Conservation (phyloP, 2,888 invertebrate species). For the Lacanobia wlatinum region DNA sequence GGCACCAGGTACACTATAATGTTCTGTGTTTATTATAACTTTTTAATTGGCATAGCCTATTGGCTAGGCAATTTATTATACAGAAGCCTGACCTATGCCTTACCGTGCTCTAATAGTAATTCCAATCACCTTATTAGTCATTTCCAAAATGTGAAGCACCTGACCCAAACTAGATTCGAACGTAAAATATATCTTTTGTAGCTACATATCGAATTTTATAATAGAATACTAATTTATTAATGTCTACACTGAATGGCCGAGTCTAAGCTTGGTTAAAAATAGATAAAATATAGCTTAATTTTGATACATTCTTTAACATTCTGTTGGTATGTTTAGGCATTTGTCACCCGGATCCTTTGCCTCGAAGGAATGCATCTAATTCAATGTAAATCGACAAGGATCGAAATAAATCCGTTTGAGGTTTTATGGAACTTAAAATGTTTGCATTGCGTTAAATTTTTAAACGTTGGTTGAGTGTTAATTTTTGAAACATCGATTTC, state of each 20-base stretch:
- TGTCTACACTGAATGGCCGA: constrained; percentile 19
- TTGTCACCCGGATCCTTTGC: constrained; percentile 44
- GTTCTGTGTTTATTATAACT: background rate
- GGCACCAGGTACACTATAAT: background rate
- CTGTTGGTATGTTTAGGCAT: constrained; percentile 7
- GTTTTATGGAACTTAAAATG: constrained; percentile 9
- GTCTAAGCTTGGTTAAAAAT: constrained; percentile 15
- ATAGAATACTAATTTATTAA: constrained; percentile 44
- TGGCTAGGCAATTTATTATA: background rate
- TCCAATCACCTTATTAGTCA: constrained; percentile 5
- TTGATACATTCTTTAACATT: constrained; percentile 27
- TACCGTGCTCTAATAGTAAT: background rate
- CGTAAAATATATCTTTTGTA: constrained; percentile 27
- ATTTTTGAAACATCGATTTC: constrained; percentile 42
- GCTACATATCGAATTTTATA: constrained; percentile 12
- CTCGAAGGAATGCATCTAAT: constrained; percentile 40
- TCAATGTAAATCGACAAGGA: constrained; percentile 38
- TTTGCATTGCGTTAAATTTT: constrained; percentile 19
- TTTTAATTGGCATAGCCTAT: background rate
- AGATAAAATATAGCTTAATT: constrained; percentile 13
- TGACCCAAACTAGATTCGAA: constrained; percentile 42
- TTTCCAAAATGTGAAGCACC: constrained; percentile 19
- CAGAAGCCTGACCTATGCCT: constrained; percentile 25
- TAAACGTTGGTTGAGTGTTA: background rate
- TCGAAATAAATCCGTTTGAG: constrained; percentile 23